Evolutionary conservation across 1,140 invertebrate species (phyloP).

Genomic region (Psilanteris sp.): DNA sequence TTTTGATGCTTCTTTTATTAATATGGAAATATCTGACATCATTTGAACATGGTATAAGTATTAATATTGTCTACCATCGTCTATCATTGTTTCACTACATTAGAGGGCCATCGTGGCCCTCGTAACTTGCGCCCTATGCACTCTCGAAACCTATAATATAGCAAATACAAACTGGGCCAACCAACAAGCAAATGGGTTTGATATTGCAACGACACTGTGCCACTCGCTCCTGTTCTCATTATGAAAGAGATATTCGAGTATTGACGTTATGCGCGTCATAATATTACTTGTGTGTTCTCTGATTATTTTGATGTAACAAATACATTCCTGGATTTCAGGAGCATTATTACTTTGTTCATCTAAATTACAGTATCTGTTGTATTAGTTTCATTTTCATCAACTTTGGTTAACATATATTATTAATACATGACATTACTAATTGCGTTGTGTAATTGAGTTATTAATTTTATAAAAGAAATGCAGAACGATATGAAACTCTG

Average conservation of each 20-base stretch:
- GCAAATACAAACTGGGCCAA: constrained; percentile 32
- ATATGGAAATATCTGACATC: too few species aligned
- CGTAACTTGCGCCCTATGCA: constrained; percentile 32
- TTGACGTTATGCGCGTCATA: constrained; percentile 11
- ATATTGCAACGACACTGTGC: constrained; percentile 36
- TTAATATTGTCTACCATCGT: constrained; percentile 14
- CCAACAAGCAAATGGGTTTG: constrained; percentile 29
- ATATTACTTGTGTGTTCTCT: constrained; percentile 9
- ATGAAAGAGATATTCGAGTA: constrained; percentile 35
- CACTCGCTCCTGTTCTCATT: constrained; percentile 7
- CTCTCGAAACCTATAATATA: constrained; percentile 23
- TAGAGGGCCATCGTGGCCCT: constrained; percentile 29
- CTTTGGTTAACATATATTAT: too few species aligned
- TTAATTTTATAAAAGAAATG: too few species aligned
- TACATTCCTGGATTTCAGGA: constrained; percentile 6
- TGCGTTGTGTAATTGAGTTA: too few species aligned
- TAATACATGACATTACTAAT: too few species aligned
- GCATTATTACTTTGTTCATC: not conserved
- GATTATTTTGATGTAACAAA: constrained; percentile 20
- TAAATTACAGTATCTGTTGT: constrained; percentile 8
- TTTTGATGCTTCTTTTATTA: too few species aligned
- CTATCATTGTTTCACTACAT: constrained; percentile 12
- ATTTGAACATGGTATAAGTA: too few species aligned
- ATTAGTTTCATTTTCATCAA: not conserved
- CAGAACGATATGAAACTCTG: too few species aligned